Conservation (phyloP, 1,140 invertebrate genomes). For the Cydia pomonella region DNA sequence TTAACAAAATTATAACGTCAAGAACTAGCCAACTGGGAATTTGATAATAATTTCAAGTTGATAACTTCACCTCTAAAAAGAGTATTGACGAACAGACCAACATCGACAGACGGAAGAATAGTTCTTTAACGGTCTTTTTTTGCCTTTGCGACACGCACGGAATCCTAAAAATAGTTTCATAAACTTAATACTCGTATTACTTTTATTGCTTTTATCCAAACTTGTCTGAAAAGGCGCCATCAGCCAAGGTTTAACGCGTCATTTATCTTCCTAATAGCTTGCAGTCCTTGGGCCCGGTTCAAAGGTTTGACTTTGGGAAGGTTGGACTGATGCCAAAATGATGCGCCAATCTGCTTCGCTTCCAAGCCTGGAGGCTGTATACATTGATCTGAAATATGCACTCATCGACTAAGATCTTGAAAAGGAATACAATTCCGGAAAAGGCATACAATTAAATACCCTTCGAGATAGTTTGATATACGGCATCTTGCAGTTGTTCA, state of each 20-base stretch:
- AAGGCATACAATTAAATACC: background rate
- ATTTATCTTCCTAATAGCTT: constrained; percentile 11
- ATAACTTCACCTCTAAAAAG: too few species aligned
- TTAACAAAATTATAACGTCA: too few species aligned
- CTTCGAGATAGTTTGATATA: too few species aligned
- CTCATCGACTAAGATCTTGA: background rate
- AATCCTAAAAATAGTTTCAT: too few species aligned
- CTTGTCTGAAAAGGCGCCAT: background rate
- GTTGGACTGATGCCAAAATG: background rate
- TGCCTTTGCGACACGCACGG: too few species aligned
- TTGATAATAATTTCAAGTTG: too few species aligned
- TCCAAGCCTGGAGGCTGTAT: background rate
- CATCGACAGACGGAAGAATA: too few species aligned
- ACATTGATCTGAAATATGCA: constrained; percentile 11
- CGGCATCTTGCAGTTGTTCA: too few species aligned
- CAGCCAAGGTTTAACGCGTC: background rate
- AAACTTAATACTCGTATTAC: background rate
- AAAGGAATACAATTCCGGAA: background rate
- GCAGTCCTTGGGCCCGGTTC: background rate
- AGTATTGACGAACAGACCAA: too few species aligned
- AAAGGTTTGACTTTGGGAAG: background rate
- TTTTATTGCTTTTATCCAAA: background rate
- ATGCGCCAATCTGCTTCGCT: constrained; percentile 9
- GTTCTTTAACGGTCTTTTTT: too few species aligned
- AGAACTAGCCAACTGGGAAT: too few species aligned